Base-by-base conservation (phyloP, 2,797 vertebrate species). In the Onychomys leucogaster region DNA sequence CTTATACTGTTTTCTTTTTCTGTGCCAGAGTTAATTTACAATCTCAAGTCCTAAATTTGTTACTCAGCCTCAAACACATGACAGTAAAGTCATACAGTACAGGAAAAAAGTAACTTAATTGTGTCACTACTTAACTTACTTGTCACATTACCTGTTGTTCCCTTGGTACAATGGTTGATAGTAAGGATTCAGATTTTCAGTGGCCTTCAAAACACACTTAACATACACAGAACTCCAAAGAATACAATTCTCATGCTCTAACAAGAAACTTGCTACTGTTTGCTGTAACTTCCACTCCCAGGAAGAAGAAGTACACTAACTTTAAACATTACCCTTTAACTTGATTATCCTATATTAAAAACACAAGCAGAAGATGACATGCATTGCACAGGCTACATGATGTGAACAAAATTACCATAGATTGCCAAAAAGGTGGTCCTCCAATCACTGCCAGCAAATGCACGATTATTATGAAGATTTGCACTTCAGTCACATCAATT, bases 401-500 rank as follows among this genome's bases (percentile, higher is more conserved):
- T 95, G 93, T 77, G 96, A 98, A 97, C 97, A 97, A 81, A 98
- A 98, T 99, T 99, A 99, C 99, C 99, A 99, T 99, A 97, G 99
- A 99, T 98, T 99, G 99, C 99, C 99, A 99, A 98, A 99, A 99
- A 98, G 99, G 98, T 97, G 99, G 99, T 99, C 99, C 99, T 99
- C 99, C 99, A 98, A 99, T 99, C 97, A 99, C 99, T 98, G 99
- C 99, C 99, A 99, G 99, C 98, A 99, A 99, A 99, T 99, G 99
- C 99, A 99, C 99, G 99, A 99, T 98, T 98, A 99, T 99, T 98
- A 99, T 99, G 99, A 99, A 99, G 99, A 99, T 99, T 99, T 99
- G 99, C 98, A 99, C 99, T 98, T 99, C 99, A 98, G 99, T 99
- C 99, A 99, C 99, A 99, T 99, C 99, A 99, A 99, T 99, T 99